phyloP scores from a whole-genome alignment of 1,140 invertebrate species.

The Drosophila nebulosa region DNA sequence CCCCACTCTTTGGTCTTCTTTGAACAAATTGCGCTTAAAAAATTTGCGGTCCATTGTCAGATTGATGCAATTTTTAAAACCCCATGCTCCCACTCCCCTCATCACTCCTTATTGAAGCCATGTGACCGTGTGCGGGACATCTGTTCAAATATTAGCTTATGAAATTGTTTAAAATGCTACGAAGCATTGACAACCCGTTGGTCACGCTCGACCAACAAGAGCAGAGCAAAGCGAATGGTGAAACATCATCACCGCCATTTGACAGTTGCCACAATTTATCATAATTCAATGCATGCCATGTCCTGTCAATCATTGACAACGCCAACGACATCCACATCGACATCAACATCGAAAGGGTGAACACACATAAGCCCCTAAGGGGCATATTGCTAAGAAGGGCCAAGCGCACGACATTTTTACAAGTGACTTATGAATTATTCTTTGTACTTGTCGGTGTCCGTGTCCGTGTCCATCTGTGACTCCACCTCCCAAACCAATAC shows the following conservation, averaged over 20 bases:
- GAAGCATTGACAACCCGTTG: conserved; percentile 56
- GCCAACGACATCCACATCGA: no score
- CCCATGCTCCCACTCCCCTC: neutral
- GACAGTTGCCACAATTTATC: conserved; percentile 80
- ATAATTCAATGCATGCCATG: conserved; percentile 78
- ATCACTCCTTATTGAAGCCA: no score
- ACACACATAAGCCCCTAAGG: conserved; percentile 55
- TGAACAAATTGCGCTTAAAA: conserved; percentile 52
- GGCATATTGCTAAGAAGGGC: conserved; percentile 10
- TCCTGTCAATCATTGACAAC: conserved; percentile 67
- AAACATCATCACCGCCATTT: conserved; percentile 54
- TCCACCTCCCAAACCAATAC: neutral
- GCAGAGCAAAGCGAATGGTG: neutral
- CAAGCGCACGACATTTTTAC: conserved; percentile 56
- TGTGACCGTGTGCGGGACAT: conserved; percentile 53
- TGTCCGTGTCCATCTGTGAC: conserved; percentile 13
- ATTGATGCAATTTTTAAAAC: conserved; percentile 68
- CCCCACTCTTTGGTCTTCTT: neutral
- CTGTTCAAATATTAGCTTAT: conserved; percentile 76
- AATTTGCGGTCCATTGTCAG: conserved; percentile 64
- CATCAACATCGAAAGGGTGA: conserved; percentile 52
- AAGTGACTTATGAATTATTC: conserved; percentile 79
- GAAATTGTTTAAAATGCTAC: conserved; percentile 71
- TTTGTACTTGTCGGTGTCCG: conserved; percentile 21
- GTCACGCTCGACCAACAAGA: conserved; percentile 46